Conservation (phyloP, 2,797 vertebrate genomes). For the Chiloscyllium punctatum region DNA sequence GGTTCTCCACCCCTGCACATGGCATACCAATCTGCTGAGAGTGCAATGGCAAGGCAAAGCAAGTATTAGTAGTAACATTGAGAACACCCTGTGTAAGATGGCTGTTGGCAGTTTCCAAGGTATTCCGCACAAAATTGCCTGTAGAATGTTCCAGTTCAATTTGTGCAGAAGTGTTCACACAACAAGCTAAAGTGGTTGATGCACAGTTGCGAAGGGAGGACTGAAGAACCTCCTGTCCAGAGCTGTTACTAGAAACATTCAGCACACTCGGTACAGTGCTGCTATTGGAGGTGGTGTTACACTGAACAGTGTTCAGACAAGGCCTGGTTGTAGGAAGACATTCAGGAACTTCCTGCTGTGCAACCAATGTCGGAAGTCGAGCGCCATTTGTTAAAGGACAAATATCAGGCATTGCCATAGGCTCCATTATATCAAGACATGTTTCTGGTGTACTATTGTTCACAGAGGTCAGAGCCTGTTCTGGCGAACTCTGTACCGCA, state of each 20-base stretch:
- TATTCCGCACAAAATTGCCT: not conserved
- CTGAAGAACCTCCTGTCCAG: slow-evolving; percentile 48
- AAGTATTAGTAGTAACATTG: slow-evolving; percentile 47
- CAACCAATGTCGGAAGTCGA: slow-evolving; percentile 54
- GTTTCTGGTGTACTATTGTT: slow-evolving; percentile 46
- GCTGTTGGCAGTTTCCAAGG: slow-evolving; percentile 30
- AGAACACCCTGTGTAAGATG: slow-evolving; percentile 47
- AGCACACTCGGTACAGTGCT: slow-evolving; percentile 50
- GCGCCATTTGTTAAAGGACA: slow-evolving; percentile 39
- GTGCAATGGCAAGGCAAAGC: slow-evolving; percentile 42
- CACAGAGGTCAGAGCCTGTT: slow-evolving; percentile 75
- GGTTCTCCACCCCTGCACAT: slow-evolving; percentile 41
- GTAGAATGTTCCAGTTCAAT: slow-evolving; percentile 43
- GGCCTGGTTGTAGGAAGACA: slow-evolving; percentile 59
- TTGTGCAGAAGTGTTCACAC: slow-evolving; percentile 54
- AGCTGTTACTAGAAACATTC: slow-evolving; percentile 57
- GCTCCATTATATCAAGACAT: slow-evolving; percentile 61
- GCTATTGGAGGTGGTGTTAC: slow-evolving; percentile 55
- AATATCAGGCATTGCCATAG: slow-evolving; percentile 62
- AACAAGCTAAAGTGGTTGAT: slow-evolving; percentile 41
- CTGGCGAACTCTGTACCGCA: slow-evolving; percentile 65
- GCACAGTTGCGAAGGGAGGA: slow-evolving; percentile 47
- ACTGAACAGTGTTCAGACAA: slow-evolving; percentile 59
- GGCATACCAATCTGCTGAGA: slow-evolving; percentile 44
- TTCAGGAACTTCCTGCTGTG: slow-evolving; percentile 63